Conservation (phyloP, 2,113 vertebrate genomes). For the Indicator maculatus region DNA sequence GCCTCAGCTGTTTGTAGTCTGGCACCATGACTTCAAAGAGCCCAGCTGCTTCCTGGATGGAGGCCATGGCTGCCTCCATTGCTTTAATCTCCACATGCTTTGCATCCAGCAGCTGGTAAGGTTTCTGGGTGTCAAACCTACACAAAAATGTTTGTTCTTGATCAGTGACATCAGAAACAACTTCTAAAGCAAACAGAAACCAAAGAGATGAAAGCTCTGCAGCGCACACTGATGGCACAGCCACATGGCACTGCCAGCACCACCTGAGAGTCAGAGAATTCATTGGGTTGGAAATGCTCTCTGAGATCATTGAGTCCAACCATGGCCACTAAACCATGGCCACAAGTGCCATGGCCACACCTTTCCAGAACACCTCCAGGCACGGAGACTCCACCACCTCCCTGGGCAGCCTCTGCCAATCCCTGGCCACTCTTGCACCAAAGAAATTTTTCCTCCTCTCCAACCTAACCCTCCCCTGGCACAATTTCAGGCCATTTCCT, state of each 20-base stretch:
- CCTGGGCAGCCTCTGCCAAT: no score
- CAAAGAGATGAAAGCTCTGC: neutral
- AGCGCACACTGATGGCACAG: neutral
- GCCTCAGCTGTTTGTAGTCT: slow-evolving; percentile 88
- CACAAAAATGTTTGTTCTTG: slow-evolving; percentile 31
- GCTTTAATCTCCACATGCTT: slow-evolving; percentile 84
- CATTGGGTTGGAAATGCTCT: no score
- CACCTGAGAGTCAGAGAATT: neutral
- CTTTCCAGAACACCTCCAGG: no score
- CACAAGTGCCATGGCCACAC: no score
- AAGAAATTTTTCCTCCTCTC: no score
- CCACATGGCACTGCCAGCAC: neutral
- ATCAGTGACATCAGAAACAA: neutral
- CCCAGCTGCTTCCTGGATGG: slow-evolving; percentile 82
- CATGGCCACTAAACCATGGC: no score
- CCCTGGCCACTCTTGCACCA: no score
- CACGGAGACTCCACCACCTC: no score
- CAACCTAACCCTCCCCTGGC: no score
- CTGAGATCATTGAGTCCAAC: no score
- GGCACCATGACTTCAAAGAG: slow-evolving; percentile 91
- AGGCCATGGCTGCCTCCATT: slow-evolving; percentile 85
- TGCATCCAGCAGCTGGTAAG: slow-evolving; percentile 82
- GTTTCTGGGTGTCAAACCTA: slow-evolving; percentile 84
- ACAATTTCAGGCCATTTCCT: no score
- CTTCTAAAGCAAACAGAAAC: neutral